Conservation (phyloP, 23 tunicate species). For the Ciona savignyi region DNA sequence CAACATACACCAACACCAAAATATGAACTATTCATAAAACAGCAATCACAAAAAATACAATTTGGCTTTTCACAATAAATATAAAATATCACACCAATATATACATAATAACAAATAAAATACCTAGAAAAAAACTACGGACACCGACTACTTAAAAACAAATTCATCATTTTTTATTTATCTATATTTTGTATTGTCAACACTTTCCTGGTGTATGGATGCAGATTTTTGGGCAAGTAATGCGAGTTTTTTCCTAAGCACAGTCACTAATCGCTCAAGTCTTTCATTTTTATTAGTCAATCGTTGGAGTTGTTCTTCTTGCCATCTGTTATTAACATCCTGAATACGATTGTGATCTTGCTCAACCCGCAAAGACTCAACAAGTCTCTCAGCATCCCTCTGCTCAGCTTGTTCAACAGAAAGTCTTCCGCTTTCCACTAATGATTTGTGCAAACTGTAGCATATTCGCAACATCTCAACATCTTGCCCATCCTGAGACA, state of each 20-base stretch:
- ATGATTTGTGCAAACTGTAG: constrained; percentile 23
- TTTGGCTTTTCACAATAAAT: no score
- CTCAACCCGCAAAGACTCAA: constrained; percentile 35
- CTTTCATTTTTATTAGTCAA: constrained; percentile 48
- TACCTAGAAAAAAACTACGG: neutral
- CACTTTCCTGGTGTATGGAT: no score
- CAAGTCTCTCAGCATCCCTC: constrained; percentile 56
- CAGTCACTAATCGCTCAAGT: constrained; percentile 58
- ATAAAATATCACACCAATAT: no score
- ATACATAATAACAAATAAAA: neutral
- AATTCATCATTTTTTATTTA: no score
- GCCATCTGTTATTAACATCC: constrained; percentile 17
- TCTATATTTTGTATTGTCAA: no score
- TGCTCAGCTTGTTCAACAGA: constrained; percentile 8
- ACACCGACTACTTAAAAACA: neutral
- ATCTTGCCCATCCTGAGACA: neutral
- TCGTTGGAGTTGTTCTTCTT: constrained; percentile 14
- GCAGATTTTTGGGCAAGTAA: constrained; percentile 15
- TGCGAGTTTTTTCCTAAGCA: constrained; percentile 45
- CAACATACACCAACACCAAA: neutral
- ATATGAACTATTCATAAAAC: no score
- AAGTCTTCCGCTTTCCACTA: constrained; percentile 14
- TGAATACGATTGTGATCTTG: constrained; percentile 39
- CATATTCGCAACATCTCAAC: neutral
- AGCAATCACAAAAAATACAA: neutral